Evolutionary conservation across 2,113 vertebrate genomes (phyloP).

Genomic region (Sinocyclocheilus rhinocerous): DNA sequence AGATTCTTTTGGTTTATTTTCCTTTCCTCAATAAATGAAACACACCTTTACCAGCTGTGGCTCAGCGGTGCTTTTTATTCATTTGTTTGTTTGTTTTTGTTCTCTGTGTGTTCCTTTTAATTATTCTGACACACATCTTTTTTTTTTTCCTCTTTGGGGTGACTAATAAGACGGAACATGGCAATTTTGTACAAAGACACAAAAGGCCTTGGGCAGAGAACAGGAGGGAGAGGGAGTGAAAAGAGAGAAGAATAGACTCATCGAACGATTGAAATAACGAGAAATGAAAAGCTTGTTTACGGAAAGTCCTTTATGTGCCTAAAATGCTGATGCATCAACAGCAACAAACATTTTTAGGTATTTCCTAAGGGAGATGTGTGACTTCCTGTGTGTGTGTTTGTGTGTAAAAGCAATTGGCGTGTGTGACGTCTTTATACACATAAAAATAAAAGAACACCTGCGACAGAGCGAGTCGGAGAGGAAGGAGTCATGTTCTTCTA

Average conservation of each 20-base stretch:
- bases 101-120: background rate
- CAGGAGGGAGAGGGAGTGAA: background rate
- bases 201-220: constrained; percentile 2
- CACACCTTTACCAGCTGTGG: constrained; percentile 29
- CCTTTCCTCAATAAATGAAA: constrained; percentile 45
- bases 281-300: background rate
- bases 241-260: background rate
- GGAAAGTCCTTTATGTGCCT: background rate
- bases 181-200: background rate
- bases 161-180: background rate
- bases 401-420: background rate
- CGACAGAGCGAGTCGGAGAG: background rate
- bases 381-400: constrained; percentile 12
- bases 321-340: constrained; percentile 9
- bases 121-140: background rate
- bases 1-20: constrained; percentile 44
- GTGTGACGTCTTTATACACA: background rate
- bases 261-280: background rate
- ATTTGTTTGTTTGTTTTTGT: constrained; percentile 17
- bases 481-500: background rate
- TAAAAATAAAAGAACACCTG: constrained; percentile 3
- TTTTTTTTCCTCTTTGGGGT: background rate
- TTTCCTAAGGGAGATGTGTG: background rate
- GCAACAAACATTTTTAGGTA: background rate
- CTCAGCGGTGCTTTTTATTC: constrained; percentile 13